Conservation (phyloP, 2,113 vertebrate species). For the Zapus hudsonius region DNA sequence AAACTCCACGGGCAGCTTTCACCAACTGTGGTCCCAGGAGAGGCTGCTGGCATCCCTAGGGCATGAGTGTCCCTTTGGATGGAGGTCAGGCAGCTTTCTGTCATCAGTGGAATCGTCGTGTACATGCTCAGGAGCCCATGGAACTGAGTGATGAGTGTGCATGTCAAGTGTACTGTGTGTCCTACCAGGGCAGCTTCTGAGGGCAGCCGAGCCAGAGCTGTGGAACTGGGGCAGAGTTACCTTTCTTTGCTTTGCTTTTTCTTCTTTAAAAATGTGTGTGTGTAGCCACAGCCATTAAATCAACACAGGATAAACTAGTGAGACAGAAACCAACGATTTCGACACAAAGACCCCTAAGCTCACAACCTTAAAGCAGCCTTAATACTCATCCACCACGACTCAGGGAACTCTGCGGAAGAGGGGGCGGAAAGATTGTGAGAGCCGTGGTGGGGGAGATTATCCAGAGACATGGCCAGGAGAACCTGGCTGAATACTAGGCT, state of each 20-base stretch:
- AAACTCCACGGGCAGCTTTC: not conserved
- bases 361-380: no score
- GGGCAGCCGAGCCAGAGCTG: conserved; percentile 36
- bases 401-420: no score
- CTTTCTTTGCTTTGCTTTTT: not conserved
- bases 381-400: no score
- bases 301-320: no score
- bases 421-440: no score
- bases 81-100: not conserved
- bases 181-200: rapidly evolving
- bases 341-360: no score
- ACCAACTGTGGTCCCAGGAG: not conserved
- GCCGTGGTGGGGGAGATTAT: no score
- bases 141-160: conserved; percentile 67
- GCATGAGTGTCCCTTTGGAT: not conserved
- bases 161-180: conserved; percentile 60
- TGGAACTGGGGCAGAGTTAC: conserved; percentile 41
- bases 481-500: no score
- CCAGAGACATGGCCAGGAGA: no score
- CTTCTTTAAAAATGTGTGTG: not conserved
- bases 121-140: not conserved
- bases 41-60: not conserved
- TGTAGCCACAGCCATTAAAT: no score
- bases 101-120: no score
- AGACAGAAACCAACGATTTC: no score